Percentiles rank a stretch among this genome's conserved stretches.
These are phyloP conservation scores for Formica exsecta DNA, from an alignment of 1,140 invertebrate species.

Conservation along the genomic window DNA sequence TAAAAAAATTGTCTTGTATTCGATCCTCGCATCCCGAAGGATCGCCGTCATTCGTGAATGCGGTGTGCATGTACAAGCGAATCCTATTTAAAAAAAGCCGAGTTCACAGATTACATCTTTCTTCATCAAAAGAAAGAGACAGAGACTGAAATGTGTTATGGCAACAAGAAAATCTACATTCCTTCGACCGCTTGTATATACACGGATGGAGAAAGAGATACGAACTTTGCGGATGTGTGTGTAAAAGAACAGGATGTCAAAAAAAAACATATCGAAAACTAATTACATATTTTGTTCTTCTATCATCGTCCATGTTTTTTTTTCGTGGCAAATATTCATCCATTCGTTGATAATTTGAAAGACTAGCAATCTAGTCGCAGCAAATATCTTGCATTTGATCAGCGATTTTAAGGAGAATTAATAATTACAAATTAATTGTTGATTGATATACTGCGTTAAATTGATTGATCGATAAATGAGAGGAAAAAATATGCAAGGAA, in stretches of 20 bases:
- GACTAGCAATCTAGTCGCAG: neutral
- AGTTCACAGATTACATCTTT: neutral
- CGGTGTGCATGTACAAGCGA: neutral
- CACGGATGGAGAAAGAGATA: neutral
- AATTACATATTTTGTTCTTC: neutral
- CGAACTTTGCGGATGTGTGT: neutral
- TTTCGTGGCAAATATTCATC: neutral
- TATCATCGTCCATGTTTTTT: neutral
- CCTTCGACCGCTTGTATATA: neutral
- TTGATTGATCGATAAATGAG: neutral
- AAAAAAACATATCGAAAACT: neutral
- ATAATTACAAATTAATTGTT: neutral
- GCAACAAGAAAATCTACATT: conserved; percentile 58
- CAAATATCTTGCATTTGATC: neutral
- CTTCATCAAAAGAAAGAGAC: neutral
- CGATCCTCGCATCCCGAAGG: neutral
- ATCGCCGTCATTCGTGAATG: neutral
- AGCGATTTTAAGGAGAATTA: neutral
- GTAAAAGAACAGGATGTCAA: neutral
- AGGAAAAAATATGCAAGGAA: no score
- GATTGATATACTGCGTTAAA: neutral
- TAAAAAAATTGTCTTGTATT: neutral
- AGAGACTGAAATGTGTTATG: neutral
- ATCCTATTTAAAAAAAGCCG: neutral
- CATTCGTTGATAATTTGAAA: neutral